Percentiles rank a stretch among this genome's conserved stretches.
Conservation (phyloP, 2,113 vertebrate genomes). For the Chlorodrepanis virens region DNA sequence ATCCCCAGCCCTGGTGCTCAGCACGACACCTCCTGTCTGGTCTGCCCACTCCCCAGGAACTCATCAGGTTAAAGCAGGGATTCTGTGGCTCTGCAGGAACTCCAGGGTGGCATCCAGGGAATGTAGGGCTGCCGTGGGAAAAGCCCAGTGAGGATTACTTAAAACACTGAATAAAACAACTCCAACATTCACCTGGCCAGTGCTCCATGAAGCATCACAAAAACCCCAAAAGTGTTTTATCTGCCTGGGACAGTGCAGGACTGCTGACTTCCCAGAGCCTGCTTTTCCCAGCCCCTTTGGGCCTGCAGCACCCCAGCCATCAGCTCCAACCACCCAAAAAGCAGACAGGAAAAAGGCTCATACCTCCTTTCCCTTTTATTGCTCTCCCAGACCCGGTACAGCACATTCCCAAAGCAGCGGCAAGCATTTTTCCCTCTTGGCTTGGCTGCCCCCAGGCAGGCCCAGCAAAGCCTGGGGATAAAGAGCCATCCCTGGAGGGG, state of each 20-base stretch:
- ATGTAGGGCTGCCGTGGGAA: accelerated
- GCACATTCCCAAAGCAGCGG: not conserved
- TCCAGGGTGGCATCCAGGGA: not conserved
- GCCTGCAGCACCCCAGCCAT: not conserved
- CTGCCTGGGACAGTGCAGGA: not conserved
- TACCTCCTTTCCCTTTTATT: not conserved
- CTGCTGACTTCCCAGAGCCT: not conserved
- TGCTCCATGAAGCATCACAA: not conserved
- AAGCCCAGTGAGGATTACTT: accelerated
- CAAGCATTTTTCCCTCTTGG: not conserved
- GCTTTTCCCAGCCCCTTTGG: not conserved
- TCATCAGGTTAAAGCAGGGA: not conserved
- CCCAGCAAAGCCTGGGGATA: accelerated
- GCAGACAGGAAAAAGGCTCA: not conserved
- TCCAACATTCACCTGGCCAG: too few species aligned
- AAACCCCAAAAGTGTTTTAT: not conserved
- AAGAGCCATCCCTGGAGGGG: not conserved
- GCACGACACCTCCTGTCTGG: accelerated
- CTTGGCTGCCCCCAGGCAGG: not conserved
- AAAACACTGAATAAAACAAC: accelerated
- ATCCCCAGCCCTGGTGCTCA: not conserved
- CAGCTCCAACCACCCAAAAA: not conserved
- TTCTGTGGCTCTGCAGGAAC: too few species aligned
- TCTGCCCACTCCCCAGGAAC: accelerated
- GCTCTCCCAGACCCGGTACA: not conserved